A percentile compares a stretch with the other conserved stretches of the same genome.
Evolutionary conservation across 2,113 vertebrate species (phyloP).

Genomic region (Gobius niger): DNA sequence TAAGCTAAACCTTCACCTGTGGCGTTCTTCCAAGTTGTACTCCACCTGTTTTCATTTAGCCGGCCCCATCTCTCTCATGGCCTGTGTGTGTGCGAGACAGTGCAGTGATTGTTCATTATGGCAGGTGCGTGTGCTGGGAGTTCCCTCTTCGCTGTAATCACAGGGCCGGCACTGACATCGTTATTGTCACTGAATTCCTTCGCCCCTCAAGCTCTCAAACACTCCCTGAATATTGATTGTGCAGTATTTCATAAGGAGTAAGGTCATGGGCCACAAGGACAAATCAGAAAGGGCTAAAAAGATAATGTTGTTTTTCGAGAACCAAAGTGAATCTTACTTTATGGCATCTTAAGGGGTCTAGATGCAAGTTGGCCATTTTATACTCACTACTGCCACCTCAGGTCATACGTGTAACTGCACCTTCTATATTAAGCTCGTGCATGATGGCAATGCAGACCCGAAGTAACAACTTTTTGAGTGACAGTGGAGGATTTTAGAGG

Average conservation of each 20-base stretch:
- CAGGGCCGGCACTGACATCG: constrained; percentile 50
- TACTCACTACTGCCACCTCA: too few relatives aligned
- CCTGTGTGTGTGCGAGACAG: constrained; percentile 41
- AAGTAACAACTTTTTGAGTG: too few relatives aligned
- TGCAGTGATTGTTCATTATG: constrained; percentile 49
- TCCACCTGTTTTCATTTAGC: constrained; percentile 34
- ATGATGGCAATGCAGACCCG: too few relatives aligned
- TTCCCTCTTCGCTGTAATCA: constrained; percentile 50
- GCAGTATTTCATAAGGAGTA: constrained; percentile 9
- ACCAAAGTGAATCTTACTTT: too few relatives aligned
- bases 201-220: constrained; percentile 28
- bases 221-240: constrained; percentile 28
- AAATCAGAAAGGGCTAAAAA: too few relatives aligned
- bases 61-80: neutral
- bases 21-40: constrained; percentile 21
- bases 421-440: too few relatives aligned
- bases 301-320: too few relatives aligned
- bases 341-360: too few relatives aligned
- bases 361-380: too few relatives aligned
- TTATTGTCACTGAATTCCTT: constrained; percentile 49
- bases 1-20: constrained; percentile 15
- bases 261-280: constrained; percentile 12
- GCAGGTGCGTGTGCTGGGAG: constrained; percentile 63
- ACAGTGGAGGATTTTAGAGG: too few relatives aligned
- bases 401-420: too few relatives aligned